Evolutionary conservation across 2,797 vertebrate genomes (phyloP), one percentile per base, ranked within the genome.

Genomic region (Tragopan temminckii): DNA sequence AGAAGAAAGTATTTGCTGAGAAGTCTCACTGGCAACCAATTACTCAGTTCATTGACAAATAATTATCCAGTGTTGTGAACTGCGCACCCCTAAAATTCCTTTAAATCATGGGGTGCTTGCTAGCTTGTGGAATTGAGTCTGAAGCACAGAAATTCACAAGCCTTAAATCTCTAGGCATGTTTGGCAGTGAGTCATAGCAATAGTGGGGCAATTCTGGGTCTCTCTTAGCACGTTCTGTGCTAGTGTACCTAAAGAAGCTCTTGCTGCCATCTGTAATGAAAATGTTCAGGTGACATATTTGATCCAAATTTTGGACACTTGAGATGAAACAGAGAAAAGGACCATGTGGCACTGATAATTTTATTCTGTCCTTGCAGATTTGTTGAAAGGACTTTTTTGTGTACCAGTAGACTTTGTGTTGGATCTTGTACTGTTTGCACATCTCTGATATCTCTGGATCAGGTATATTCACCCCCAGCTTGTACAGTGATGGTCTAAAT

Each of bases 331-430:
- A 78, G 72, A 85, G 71, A 78, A 94, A 25, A 78, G 38, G 24
- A 11, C 25, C 16, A 42, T 7, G 1, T 55, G 75, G 8, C 43
- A 71, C 10, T 6, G 19, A 42, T 78, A 55, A 16, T 58, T 61
- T 71, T 67, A 64, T 93, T 92, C 27, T 89, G 38, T 46, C 89
- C 80, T 78, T 80, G 82, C 53, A 78, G 25, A 42, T 87, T 78
- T 82, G n/a, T 82, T 87, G 40, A 88, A 61, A 76, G 59, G 70
- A 67, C 90, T 96, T 90, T 80, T 36, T 7, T 92, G 43, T 48
- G 17, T 87, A 42, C 52, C 2, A 1, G 57, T 20, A 82, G 52
- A 80, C 40, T 86, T 85, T 45, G 23, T 78, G 36, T 62, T 85
- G 38, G 12, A 53, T 89, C 40, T 80, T 68, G n/a, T 25, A 31